These are phyloP conservation scores for Ophion ventricosus DNA, from an alignment of 2,888 invertebrate genomes.

Conservation along the genomic window DNA sequence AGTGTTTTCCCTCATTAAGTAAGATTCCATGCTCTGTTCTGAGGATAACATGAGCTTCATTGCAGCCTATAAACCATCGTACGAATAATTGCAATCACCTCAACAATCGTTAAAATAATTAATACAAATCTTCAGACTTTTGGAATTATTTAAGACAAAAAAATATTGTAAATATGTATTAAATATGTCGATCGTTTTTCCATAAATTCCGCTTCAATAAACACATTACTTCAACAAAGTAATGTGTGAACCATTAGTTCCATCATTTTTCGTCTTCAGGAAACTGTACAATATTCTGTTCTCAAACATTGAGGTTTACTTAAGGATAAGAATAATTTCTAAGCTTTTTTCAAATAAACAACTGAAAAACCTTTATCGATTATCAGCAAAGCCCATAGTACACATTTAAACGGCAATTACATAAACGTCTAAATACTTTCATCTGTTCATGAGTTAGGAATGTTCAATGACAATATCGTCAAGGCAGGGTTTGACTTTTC, in stretches of 20 bases:
- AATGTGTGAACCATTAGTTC: neutral
- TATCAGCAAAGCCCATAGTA: neutral
- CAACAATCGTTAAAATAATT: no score
- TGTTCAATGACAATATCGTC: neutral
- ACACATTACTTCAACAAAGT: neutral
- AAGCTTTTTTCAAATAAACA: no score
- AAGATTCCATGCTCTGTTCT: no score
- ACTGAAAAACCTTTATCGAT: neutral
- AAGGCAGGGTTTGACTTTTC: neutral
- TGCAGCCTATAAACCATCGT: no score
- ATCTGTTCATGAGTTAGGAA: neutral
- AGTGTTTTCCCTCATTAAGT: no score
- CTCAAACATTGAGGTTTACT: no score
- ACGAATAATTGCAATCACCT: no score
- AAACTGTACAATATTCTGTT: neutral
- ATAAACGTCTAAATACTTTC: neutral
- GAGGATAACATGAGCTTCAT: no score
- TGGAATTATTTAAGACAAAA: neutral
- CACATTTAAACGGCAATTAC: neutral
- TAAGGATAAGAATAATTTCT: no score
- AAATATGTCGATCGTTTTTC: neutral
- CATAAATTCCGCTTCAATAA: neutral
- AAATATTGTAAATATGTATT: neutral
- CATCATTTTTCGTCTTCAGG: neutral
- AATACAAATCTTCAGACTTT: neutral